phyloP scores from a whole-genome alignment of 2,113 vertebrate genomes.

The Propithecus coquereli region DNA sequence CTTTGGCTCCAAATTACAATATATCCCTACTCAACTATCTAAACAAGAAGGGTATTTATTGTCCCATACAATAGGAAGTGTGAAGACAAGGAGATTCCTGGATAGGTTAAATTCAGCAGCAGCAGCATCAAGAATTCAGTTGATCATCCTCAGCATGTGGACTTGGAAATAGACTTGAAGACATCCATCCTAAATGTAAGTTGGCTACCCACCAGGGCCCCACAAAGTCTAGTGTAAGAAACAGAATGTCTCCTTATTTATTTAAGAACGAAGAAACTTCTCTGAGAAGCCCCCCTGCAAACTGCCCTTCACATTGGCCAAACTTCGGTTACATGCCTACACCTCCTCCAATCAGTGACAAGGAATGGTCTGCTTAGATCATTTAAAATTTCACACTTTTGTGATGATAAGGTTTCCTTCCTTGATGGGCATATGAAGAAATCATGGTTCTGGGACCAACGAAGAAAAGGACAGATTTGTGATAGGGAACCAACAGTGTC shows the following conservation, averaged over 20 bases:
- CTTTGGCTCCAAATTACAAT: not conserved
- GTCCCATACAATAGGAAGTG: not conserved
- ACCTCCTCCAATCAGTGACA: not conserved
- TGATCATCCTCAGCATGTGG: not conserved
- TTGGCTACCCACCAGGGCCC: not conserved
- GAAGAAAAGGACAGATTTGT: not conserved
- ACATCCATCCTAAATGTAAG: too few relatives aligned
- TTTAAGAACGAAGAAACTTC: not conserved
- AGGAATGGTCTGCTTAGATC: not conserved
- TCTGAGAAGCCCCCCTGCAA: not conserved
- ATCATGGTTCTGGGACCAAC: not conserved
- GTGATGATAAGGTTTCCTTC: not conserved
- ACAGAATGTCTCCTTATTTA: not conserved
- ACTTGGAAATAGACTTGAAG: not conserved
- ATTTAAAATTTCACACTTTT: not conserved
- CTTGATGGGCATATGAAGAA: not conserved
- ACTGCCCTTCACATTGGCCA: not conserved
- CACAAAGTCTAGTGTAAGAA: not conserved
- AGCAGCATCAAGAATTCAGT: not conserved
- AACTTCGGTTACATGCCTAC: fast-evolving
- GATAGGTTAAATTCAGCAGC: not conserved
- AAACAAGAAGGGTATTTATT: not conserved
- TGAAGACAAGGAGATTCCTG: not conserved
- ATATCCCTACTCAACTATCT: not conserved
- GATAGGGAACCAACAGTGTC: not conserved